Evolutionary conservation across 2,797 vertebrate genomes (phyloP), one percentile per base, ranked within the genome.

Genomic region (Chelmon rostratus): DNA sequence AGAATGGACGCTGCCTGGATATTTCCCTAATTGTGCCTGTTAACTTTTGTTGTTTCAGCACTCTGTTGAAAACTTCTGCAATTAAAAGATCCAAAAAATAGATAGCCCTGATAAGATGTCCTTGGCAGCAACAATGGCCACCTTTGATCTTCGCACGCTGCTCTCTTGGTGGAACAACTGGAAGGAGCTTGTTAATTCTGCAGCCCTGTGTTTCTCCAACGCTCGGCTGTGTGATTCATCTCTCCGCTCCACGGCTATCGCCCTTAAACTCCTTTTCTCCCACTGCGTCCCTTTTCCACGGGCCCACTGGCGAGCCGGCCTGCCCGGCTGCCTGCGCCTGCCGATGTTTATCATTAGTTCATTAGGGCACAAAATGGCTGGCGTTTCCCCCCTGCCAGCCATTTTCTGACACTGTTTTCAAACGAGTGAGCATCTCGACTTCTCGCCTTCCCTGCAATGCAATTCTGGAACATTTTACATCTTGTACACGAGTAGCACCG

Each of bases 41-140:
- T 86, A 79, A 86, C 80, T 87, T 89, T 76, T 92, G 91, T 92
- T 93, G 87, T 92, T 85, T 94, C 91, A 91, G 92, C 91, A 91
- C 66, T 91, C 74, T 73, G 21, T 67, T 33, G 61, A 71, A 91
- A 93, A 91, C 84, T 86, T 86, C 49, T 44, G 86, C 92, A 94
- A 94, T 95, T 94, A 94, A 92, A 90, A 91, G 90, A 92, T 88
- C 76, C 84, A 80, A 89, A 92, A 93, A 83, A 86, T 25, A 86
- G 91, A 94, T 91, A 86, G 83, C 82, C 85, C 54, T 79, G 91
- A 95, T 94, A 88, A 95, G 89, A 94, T 86, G 93, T 94, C 94
- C 94, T 95, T 94, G 92, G 87, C 78, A 81, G 82, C 72, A 81
- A 91, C 93, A 93, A 94, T 93, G 91, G 83, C 92, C 89, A 91